Evolutionary conservation across 2,113 vertebrate species (phyloP), one percentile per base, ranked within the genome.

Genomic region (Etheostoma spectabile): DNA sequence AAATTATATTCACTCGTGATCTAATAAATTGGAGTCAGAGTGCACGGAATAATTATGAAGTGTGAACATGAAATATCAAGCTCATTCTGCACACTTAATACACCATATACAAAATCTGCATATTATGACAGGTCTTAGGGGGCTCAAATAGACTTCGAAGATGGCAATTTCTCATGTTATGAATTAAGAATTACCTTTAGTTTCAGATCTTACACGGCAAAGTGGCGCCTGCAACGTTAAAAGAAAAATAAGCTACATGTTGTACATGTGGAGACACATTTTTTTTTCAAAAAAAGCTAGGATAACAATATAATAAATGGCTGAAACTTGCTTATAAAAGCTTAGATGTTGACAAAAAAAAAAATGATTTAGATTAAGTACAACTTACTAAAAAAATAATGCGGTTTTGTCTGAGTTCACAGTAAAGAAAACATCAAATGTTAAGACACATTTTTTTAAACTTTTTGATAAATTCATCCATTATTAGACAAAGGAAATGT

Each of bases 1-100:
- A 92, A 88, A 92, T 87, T 86, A 91, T 51, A 73, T 77, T 87
- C 85, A 86, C 78, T 83, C 89, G 81, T 89, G 80, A 88, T 88
- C 82, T 79, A 82, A 90, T 87, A 86, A 87, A 91, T 82, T 85
- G 76, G 84, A 83, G 82, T 88, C 84, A 90, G 74, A 83, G 88
- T 69, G 82, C 82, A 87, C 57, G 21, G 59, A 83, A 79, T 79
- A 85, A 83, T 86, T 59, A 83, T 60, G 71, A 18, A 80, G 49
- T 69, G 78, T 82, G 84, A 81, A 88, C 84, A 72, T 85, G 70
- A 88, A 90, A 78, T 66, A 68, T 74, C 14, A 27, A 33, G 48
- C 61, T 72, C 13, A 60, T 70, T 66, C 55, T 33, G 66, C 64
- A 80, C 5, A 48, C 59, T 24, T 45, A 45, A 62, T 48, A 42